Percentiles rank a stretch among this genome's conserved stretches.
Evolutionary conservation across 2,888 invertebrate genomes (phyloP).

Genomic region (Phortica magna): DNA sequence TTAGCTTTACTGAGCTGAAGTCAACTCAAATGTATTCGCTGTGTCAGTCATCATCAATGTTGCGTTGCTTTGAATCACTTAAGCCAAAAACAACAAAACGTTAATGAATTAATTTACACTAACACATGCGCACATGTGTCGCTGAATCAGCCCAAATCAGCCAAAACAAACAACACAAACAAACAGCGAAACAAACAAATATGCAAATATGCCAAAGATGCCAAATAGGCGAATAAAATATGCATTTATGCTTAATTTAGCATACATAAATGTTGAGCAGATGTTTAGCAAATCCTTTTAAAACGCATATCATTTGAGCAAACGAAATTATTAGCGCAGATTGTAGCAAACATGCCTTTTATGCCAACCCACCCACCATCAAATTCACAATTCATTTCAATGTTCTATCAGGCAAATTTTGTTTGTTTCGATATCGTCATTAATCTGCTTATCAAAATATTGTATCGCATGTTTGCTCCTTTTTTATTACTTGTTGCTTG

Average conservation of each 20-base stretch:
- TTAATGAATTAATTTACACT: no score
- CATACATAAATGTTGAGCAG: background rate
- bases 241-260: background rate
- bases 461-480: constrained; percentile 46
- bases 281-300: background rate
- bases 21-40: no score
- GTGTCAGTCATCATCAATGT: no score
- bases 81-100: no score
- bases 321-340: no score
- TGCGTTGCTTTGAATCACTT: no score
- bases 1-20: no score
- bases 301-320: background rate
- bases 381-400: no score
- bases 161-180: background rate
- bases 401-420: background rate
- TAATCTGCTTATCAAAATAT: constrained; percentile 23
- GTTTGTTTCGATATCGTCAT: constrained; percentile 3
- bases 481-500: constrained; percentile 39
- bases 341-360: no score
- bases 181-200: background rate
- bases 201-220: background rate
- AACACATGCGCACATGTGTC: no score
- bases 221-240: background rate
- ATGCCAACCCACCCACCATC: no score
- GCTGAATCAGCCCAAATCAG: no score